Evolutionary conservation across 2,113 vertebrate species (phyloP).

Genomic region (Sitta europaea): DNA sequence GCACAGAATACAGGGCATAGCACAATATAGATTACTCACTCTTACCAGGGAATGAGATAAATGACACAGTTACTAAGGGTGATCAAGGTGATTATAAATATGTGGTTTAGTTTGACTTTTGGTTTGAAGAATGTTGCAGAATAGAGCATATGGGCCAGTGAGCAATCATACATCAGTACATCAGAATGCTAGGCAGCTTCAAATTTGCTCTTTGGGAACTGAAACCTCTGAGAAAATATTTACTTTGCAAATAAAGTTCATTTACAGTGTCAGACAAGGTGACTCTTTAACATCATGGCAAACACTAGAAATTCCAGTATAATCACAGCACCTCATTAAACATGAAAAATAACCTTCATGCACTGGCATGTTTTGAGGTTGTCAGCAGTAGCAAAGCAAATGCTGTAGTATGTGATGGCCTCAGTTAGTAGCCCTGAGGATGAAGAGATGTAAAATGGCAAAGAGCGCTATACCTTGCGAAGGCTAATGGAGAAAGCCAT

Average conservation of each 20-base stretch:
- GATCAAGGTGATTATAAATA: not conserved
- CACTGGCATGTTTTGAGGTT: not conserved
- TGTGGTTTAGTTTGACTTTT: not conserved
- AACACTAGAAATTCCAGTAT: slow-evolving; percentile 25
- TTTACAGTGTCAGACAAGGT: slow-evolving; percentile 36
- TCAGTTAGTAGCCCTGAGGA: not conserved
- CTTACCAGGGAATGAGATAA: not conserved
- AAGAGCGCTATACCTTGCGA: not conserved
- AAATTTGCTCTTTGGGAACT: slow-evolving; percentile 23
- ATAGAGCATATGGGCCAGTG: not conserved
- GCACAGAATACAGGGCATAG: not conserved
- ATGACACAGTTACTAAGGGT: not conserved
- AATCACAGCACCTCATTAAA: slow-evolving; percentile 14
- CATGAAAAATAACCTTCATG: not conserved
- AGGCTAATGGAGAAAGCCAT: not conserved
- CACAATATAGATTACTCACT: not conserved
- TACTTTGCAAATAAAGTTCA: slow-evolving; percentile 34
- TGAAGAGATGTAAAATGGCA: not conserved
- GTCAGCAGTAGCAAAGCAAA: not conserved
- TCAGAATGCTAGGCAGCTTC: not conserved
- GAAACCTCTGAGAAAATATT: slow-evolving; percentile 52
- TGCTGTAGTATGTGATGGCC: not conserved
- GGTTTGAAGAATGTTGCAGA: not conserved
- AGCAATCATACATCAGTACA: not conserved
- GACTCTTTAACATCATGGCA: not conserved